Evolutionary conservation across 2,888 invertebrate species (phyloP), one percentile per base, ranked within the genome.

Genomic region (Lutraria lutraria): DNA sequence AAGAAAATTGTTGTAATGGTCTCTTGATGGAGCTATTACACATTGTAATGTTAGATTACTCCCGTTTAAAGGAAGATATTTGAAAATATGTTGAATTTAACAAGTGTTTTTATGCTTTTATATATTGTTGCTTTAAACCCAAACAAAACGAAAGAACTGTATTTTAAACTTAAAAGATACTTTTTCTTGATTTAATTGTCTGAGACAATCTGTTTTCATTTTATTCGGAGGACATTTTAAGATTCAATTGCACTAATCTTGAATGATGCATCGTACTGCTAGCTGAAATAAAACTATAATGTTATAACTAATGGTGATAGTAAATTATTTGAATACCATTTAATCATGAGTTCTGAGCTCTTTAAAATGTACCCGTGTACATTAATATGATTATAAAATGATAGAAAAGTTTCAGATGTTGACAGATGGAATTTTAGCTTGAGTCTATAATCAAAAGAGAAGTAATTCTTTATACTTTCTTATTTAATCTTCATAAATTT

Each of bases 351-450:
- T 56, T 8, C 15, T 16, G 56, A 56, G 19, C 56, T 56, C 56
- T 56, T 56, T 56, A 19, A 56, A 56, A 8, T 56, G 19, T 19
- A 15, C 19, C 56, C 56, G 6, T 68, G n/a, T 68, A n/a, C 25
- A 25, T 6, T 68, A 68, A 68, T 25, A 25, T 8, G 25, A 68
- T 68, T 68, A 68, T 68, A 25, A 68, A 68, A 4, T 68, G 63
- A 68, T n/a, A 56, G 56, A 25, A n/a, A 68, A 68, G 12, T 21
- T n/a, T 68, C 25, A 43, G 25, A 68, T 68, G 63, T 13, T 25
- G 63, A 68, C 63, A 68, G 63, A 68, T 68, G 63, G 63, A 68
- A 68, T 68, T 68, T 25, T n/a, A 25, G 25, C 25, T 68, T 25
- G 43, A 43, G 63, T 68, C 63, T 68, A 25, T 68, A 25, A 25